Percentiles rank a stretch among this genome's conserved stretches.
phyloP scores from a whole-genome alignment of 1,140 invertebrate species.

The Semibalanus balanoides region DNA sequence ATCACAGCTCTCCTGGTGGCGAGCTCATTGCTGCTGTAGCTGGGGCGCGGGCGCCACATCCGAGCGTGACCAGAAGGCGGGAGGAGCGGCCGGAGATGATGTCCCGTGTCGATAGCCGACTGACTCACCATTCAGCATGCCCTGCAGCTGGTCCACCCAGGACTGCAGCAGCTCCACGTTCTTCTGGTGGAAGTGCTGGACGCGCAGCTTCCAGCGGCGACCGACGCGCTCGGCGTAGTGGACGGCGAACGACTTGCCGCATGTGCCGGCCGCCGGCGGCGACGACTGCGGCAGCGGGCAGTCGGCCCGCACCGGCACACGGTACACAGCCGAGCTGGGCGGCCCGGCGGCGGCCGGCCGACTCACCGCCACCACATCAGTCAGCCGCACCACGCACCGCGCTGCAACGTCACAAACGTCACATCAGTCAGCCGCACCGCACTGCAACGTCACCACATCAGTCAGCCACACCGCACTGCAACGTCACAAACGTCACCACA shows the following conservation, averaged over 20 bases:
- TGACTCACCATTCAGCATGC: neutral
- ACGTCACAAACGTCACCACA: no score
- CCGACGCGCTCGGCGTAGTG: neutral
- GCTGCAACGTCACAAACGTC: neutral
- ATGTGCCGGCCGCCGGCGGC: neutral
- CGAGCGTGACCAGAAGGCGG: no score
- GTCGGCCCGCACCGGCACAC: neutral
- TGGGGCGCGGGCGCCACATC: no score
- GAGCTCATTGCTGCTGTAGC: no score
- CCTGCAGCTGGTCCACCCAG: neutral
- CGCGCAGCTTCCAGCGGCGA: neutral
- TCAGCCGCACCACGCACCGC: neutral
- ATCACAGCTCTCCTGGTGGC: no score
- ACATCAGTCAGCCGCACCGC: no score
- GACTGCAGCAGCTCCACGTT: neutral
- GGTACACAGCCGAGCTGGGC: neutral
- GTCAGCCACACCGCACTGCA: neutral
- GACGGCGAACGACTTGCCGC: neutral
- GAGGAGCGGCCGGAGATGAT: no score
- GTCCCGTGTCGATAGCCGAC: no score
- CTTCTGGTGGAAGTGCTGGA: neutral
- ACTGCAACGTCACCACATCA: neutral
- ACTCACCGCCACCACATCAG: neutral
- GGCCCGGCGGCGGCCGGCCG: no score
- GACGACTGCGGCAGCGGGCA: neutral